These are phyloP conservation scores for Aegotheles bennettii DNA, from an alignment of 2,113 vertebrate species.

Conservation along the genomic window DNA sequence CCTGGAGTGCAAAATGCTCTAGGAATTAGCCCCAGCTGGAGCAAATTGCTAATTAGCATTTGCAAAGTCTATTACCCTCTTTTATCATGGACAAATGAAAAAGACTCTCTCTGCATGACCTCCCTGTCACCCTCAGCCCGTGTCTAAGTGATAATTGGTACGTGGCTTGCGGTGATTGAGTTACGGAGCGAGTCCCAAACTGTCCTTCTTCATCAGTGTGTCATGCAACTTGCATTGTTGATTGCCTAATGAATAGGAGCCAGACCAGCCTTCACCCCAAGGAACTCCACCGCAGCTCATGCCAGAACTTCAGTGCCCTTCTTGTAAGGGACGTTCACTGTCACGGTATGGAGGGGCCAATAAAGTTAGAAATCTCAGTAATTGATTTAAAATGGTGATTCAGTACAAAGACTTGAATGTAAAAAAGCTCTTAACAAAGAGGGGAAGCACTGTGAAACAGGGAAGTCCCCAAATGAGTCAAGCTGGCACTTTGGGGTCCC, in stretches of 20 bases:
- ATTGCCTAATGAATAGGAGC: neutral
- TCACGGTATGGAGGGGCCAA: neutral
- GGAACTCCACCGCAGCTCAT: neutral
- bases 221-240: neutral
- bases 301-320: neutral
- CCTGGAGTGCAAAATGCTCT: slow-evolving; percentile 8
- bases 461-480: rapidly evolving
- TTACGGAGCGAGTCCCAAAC: neutral
- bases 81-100: neutral
- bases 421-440: neutral
- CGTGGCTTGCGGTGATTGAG: neutral
- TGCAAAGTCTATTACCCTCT: neutral
- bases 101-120: neutral
- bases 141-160: neutral
- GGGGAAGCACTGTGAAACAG: neutral
- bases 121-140: neutral
- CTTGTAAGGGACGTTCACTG: neutral
- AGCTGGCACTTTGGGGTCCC: neutral
- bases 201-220: neutral
- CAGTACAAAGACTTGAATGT: neutral
- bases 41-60: slow-evolving; percentile 35
- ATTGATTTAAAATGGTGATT: neutral
- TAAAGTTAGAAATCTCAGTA: neutral
- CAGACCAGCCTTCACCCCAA: neutral
- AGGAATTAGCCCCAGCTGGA: slow-evolving; percentile 37